phyloP scores from a whole-genome alignment of 1,140 invertebrate species.

The Drosophila novamexicana region DNA sequence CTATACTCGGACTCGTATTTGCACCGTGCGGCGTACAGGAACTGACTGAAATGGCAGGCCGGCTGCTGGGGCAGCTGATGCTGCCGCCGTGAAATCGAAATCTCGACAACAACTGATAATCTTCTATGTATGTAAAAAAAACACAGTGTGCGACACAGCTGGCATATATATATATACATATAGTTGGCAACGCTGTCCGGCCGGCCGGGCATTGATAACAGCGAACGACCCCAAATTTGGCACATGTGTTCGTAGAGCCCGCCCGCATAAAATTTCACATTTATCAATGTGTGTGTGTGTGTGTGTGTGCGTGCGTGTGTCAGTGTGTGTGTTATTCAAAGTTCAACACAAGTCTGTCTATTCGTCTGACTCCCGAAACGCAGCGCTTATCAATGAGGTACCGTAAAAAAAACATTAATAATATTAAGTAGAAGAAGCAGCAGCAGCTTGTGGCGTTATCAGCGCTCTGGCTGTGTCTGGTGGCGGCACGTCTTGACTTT shows the following conservation, averaged over 20 bases:
- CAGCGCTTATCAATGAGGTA: slow-evolving; percentile 41
- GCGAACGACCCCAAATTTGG: slow-evolving; percentile 57
- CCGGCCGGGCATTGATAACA: slow-evolving; percentile 45
- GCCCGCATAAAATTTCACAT: slow-evolving; percentile 69
- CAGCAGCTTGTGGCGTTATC: slow-evolving; percentile 34
- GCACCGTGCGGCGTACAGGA: slow-evolving; percentile 72
- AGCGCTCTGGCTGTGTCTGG: slow-evolving; percentile 21
- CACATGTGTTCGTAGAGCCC: slow-evolving; percentile 32
- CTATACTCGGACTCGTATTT: slow-evolving; percentile 38
- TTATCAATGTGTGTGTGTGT: slow-evolving; percentile 50
- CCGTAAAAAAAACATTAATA: slow-evolving; percentile 22
- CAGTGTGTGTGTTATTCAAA: slow-evolving; percentile 41
- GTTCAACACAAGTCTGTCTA: slow-evolving; percentile 37
- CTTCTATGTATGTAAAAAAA: slow-evolving; percentile 42
- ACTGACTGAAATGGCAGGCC: slow-evolving; percentile 64
- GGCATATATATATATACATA: slow-evolving; percentile 6
- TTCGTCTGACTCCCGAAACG: slow-evolving; percentile 45
- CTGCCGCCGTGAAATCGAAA: slow-evolving; percentile 64
- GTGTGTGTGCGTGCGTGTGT: background rate
- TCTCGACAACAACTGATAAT: slow-evolving; percentile 79
- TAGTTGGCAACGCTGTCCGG: slow-evolving; percentile 43
- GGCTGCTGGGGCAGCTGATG: slow-evolving; percentile 33
- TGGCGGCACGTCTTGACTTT: slow-evolving; percentile 49
- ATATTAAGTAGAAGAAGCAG: background rate
- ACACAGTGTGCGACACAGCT: slow-evolving; percentile 47